Evolutionary conservation across 1,140 invertebrate genomes (phyloP), one percentile per base, ranked within the genome.

Genomic region (Odontomachus brunneus): DNA sequence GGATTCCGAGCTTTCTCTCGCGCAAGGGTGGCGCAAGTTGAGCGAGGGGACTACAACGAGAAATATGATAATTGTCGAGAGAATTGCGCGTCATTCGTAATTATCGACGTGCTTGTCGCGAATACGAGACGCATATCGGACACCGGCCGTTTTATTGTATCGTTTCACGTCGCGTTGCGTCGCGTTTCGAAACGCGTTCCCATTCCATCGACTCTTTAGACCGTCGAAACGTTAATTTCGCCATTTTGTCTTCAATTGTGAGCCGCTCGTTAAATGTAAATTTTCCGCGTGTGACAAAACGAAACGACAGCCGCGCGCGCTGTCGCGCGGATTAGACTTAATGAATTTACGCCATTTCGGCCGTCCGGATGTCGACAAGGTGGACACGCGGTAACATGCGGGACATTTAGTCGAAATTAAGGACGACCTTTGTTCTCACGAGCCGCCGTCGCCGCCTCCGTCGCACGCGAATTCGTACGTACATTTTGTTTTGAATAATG

Each of bases 261-360:
- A 71, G 75, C 51, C 65, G 75, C 22, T 78, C 65, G 65, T 80
- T 80, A 80, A 80, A 80, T 59, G 51, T 80, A 80, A 80, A 80
- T 80, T 71, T 80, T 59, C 75, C 33, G 65, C 53, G 53, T 71
- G 65, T 29, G 65, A 80, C 75, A 80, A 71, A 22, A 57, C 22
- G 17, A 17, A 57, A 80, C 65, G 65, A 80, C 65, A 69, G 49
- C 4, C 51, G 60, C 9, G 12, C 14, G 60, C 60, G 29, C 17
- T 33, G n/a, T n/a, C n/a, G n/a, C 33, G 29, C 29, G 65, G 75
- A 80, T 80, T 80, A 80, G 65, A 80, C 22, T 80, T 80, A 71
- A 80, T 80, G 75, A 69, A 80, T 80, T 80, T 80, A 80, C 75
- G 75, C 75, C 65, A 71, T 80, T 80, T 80, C 49, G 51, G 38